A percentile compares a stretch with the other conserved stretches of the same genome.
phyloP scores from a whole-genome alignment of 35 echinoderm and acorn worm species.

The Eucidaris tribuloides region DNA sequence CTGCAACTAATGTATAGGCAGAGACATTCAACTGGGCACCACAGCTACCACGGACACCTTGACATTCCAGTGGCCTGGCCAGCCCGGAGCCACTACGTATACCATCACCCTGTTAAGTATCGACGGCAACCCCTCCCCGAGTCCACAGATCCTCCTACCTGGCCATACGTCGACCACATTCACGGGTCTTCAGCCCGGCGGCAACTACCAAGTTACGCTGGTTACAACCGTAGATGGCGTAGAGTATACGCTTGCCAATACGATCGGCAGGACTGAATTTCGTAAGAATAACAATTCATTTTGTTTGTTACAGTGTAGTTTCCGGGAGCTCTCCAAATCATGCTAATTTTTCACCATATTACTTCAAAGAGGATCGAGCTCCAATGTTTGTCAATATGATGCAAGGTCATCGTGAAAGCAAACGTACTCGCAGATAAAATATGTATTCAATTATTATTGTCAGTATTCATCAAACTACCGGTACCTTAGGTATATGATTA shows the following conservation, averaged over 20 bases:
- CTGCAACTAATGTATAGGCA: too few relatives aligned
- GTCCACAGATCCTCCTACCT: background rate
- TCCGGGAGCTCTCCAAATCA: too few relatives aligned
- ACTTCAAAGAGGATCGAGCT: too few relatives aligned
- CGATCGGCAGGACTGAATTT: background rate
- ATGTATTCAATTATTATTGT: too few relatives aligned
- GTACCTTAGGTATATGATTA: too few relatives aligned
- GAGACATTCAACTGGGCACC: background rate
- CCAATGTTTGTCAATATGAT: too few relatives aligned
- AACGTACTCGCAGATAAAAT: too few relatives aligned
- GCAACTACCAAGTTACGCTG: background rate
- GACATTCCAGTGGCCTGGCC: conserved; percentile 1
- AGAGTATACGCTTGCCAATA: background rate
- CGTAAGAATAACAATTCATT: conserved; percentile 4
- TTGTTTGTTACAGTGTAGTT: too few relatives aligned
- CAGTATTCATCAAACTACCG: too few relatives aligned
- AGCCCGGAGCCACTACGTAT: background rate
- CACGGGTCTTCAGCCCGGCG: background rate
- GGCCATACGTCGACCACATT: background rate
- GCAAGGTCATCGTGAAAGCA: too few relatives aligned
- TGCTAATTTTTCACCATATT: too few relatives aligned
- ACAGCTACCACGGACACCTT: background rate
- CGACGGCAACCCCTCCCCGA: background rate
- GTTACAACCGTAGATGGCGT: conserved; percentile 8
- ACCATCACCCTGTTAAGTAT: background rate